Evolutionary conservation across 2,797 vertebrate genomes (phyloP).

Genomic region (Saxicola maurus): DNA sequence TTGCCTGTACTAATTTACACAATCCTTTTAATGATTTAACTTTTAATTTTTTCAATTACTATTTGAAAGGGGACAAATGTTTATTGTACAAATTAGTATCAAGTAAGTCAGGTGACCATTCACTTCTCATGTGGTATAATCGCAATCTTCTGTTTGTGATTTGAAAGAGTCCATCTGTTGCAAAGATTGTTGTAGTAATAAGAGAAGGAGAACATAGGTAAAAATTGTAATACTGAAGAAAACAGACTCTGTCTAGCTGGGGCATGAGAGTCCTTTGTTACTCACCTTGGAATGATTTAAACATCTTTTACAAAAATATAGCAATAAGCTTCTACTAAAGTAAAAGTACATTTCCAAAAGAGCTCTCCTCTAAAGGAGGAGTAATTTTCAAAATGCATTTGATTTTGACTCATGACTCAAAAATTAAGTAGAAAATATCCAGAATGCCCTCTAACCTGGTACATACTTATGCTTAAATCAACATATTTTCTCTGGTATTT

Average conservation of each 20-base stretch:
- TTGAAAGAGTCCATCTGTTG: neutral
- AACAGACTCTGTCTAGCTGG: neutral
- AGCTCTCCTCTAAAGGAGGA: neutral
- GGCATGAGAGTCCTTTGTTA: neutral
- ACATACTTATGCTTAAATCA: neutral
- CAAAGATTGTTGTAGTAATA: neutral
- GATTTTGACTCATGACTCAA: neutral
- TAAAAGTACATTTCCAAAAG: neutral
- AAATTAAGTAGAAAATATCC: neutral
- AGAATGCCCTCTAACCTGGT: neutral
- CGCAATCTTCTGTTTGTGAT: neutral
- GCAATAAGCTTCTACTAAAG: neutral
- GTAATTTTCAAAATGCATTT: neutral
- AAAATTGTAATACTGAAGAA: neutral
- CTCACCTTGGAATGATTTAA: neutral
- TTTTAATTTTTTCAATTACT: neutral
- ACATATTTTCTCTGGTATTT: neutral
- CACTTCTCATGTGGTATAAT: neutral
- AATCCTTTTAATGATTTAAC: neutral
- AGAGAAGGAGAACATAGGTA: neutral
- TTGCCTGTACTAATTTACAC: neutral
- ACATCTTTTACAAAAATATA: neutral
- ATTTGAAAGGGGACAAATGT: neutral
- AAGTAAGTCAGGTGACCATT: neutral
- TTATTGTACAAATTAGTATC: neutral